Evolutionary conservation across 2,888 invertebrate species (phyloP).

Genomic region (Orthosia incerta): DNA sequence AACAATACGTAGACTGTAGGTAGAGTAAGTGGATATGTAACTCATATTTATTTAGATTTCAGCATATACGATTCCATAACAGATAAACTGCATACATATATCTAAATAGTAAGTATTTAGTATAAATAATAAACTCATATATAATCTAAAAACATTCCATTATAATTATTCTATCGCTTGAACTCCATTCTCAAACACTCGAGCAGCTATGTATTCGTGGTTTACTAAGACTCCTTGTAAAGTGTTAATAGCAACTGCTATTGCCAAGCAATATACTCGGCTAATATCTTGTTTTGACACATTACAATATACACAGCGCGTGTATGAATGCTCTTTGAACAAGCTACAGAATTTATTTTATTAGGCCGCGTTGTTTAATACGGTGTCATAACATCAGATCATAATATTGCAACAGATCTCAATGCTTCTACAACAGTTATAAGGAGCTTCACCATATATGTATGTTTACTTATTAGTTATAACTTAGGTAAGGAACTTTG

Average conservation of each 20-base stretch:
- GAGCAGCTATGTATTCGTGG: not conserved
- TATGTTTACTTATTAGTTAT: not conserved
- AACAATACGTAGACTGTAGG: no score
- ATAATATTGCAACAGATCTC: not conserved
- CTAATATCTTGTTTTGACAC: conserved; percentile 37
- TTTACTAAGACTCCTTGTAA: conserved; percentile 23
- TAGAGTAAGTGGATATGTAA: not conserved
- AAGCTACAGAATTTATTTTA: conserved; percentile 9
- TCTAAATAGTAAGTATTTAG: no score
- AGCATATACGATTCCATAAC: not conserved
- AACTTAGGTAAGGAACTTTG: not conserved
- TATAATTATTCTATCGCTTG: not conserved
- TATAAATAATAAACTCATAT: not conserved
- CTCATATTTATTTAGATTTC: not conserved
- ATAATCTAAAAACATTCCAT: not conserved
- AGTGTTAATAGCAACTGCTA: conserved; percentile 33
- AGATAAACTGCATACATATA: not conserved
- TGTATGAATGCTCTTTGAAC: conserved; percentile 8
- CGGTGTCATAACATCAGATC: conserved; percentile 15
- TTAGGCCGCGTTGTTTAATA: not conserved
- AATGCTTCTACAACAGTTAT: not conserved
- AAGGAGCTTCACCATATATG: not conserved
- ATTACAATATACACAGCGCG: conserved; percentile 21
- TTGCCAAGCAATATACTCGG: conserved; percentile 4
- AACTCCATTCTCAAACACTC: not conserved